Evolutionary conservation across 2,113 vertebrate genomes (phyloP).

Genomic region (Atrichornis clamosus): DNA sequence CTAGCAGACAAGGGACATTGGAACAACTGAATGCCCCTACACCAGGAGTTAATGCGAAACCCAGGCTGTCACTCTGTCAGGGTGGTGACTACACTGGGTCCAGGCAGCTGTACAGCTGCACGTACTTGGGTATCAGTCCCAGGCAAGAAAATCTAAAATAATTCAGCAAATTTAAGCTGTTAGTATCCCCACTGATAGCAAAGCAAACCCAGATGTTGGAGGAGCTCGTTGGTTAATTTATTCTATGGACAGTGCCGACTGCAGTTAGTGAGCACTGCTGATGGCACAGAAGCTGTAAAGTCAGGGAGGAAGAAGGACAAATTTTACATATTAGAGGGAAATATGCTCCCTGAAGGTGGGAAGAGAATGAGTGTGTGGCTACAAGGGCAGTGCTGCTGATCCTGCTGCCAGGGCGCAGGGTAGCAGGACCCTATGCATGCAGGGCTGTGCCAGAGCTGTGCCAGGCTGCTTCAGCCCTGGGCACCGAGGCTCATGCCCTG

Average conservation of each 20-base stretch:
- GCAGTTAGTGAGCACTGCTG: conserved; percentile 22
- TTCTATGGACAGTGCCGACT: conserved; percentile 17
- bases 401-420: not conserved
- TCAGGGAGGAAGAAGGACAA: not conserved
- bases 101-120: not conserved
- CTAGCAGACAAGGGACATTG: rapidly evolving
- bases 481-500: not conserved
- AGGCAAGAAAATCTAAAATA: conserved; percentile 37
- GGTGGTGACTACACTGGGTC: rapidly evolving
- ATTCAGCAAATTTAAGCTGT: conserved; percentile 5
- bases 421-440: rapidly evolving
- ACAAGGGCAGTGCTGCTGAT: not conserved
- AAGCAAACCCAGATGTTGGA: conserved; percentile 46
- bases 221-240: not conserved
- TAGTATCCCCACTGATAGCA: conserved; percentile 17
- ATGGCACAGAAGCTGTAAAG: conserved; percentile 15
- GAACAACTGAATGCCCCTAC: not conserved
- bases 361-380: not conserved
- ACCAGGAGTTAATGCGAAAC: rapidly evolving
- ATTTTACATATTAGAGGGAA: not conserved
- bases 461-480: not conserved
- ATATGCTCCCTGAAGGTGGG: not conserved
- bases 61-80: not conserved
- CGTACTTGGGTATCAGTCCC: not conserved
- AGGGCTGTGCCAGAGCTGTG: not conserved